Base-by-base conservation (phyloP, 2,888 invertebrate genomes). In the Parnassius apollo region DNA sequence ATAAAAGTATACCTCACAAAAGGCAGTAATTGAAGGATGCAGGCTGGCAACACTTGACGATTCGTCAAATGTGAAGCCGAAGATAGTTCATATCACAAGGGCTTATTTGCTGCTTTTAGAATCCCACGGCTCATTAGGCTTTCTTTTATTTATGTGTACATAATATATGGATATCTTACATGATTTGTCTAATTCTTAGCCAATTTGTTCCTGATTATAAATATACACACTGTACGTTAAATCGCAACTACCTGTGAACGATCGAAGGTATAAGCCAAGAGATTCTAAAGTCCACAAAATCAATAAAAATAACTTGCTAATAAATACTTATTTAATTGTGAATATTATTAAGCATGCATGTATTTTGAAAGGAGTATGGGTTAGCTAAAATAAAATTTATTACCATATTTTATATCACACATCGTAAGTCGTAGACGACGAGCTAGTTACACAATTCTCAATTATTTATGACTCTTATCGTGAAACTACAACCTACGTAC, bases 251-350 rank as follows among this genome's bases (percentile, higher is more conserved):
- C 25, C 25, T 25, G 25, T 2, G 25, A 22, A 22, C 22, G 22
- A 25, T 2, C 2, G 25, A 1, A 35, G 7, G 7, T 35, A 7
- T 35, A 35, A 35, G 35, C 35, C 35, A 35, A 35, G 35, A 7
- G 35, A 35, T 35, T 35, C 35, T 35, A 48, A n/a, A 13, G 42
- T 54, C 9, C 18, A 46, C 46, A 35, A 35, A 35, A 52, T 25
- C 44, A 48, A 48, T 42, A 13, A 54, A 18, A 59, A 59, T 59
- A 59, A 54, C n/a, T 59, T 53, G 59, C 59, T 54, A 59, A 22
- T 59, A 54, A 59, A 59, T 35, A 18, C 12, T 4, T 42, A 54
- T 60, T 54, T 60, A 60, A 54, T 54, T 42, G 59, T 54, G 59
- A 60, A 49, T 60, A 60, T 60, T 46, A 54, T n/a, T 7, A 51